These are phyloP conservation scores for Martes martes DNA, from an alignment of 2,113 vertebrate genomes.

Conservation along the genomic window DNA sequence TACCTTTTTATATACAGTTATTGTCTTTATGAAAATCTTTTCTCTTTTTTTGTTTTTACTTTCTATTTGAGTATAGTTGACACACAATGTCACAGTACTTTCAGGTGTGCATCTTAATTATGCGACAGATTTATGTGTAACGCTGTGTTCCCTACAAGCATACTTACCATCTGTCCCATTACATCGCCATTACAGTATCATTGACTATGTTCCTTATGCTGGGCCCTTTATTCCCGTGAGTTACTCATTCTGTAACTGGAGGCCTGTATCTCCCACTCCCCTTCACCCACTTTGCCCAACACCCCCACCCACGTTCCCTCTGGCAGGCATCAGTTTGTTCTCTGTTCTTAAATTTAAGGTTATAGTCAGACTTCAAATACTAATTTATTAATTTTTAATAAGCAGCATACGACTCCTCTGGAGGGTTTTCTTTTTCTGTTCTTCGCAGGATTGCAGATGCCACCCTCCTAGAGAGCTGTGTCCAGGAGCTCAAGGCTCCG, in stretches of 20 bases:
- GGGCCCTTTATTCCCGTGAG: neutral
- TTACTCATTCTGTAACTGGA: neutral
- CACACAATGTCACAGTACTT: neutral
- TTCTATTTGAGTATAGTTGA: neutral
- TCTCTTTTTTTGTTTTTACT: neutral
- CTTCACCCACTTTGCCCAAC: neutral
- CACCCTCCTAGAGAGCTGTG: slow-evolving; percentile 82
- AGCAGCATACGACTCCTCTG: neutral
- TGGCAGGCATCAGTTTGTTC: neutral
- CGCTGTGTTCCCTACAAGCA: neutral
- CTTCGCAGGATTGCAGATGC: slow-evolving; percentile 86
- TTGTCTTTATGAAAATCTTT: neutral
- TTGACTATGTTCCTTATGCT: neutral
- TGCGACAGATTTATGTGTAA: neutral
- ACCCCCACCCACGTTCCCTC: neutral
- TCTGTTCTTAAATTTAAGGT: neutral
- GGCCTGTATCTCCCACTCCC: neutral
- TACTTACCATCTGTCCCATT: neutral
- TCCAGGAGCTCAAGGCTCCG: slow-evolving; percentile 86
- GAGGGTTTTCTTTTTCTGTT: neutral
- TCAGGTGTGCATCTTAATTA: neutral
- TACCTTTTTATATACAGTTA: slow-evolving; percentile 41
- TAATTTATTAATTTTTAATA: neutral
- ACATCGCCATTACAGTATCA: neutral
- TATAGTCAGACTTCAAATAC: neutral